Conservation (phyloP, 1,140 invertebrate genomes). For the Stegodyphus dumicola region DNA sequence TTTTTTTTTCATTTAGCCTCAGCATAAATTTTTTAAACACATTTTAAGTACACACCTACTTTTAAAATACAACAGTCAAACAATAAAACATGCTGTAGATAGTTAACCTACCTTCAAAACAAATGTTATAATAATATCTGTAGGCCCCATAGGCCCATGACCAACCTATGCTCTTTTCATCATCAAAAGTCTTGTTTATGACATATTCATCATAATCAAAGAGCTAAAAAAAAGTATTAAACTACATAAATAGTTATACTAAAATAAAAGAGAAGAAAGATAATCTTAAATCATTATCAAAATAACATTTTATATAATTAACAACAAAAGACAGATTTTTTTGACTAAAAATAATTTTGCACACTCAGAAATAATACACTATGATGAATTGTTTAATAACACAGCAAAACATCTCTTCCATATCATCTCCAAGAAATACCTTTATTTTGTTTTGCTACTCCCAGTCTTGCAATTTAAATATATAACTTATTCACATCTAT, state of each 20-base stretch:
- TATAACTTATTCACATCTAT: too few species aligned
- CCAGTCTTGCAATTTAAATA: too few species aligned
- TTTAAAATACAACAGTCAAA: neutral
- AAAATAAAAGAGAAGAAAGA: neutral
- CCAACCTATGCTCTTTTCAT: constrained; percentile 17
- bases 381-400: neutral
- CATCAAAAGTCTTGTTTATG: neutral
- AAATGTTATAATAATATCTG: constrained; percentile 10
- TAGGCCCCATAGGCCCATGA: constrained; percentile 9
- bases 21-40: neutral
- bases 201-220: constrained; percentile 7
- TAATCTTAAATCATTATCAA: neutral
- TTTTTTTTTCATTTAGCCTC: neutral
- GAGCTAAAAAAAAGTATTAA: constrained; percentile 1
- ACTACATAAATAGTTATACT: neutral
- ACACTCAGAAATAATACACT: neutral
- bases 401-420: neutral
- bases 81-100: too few species aligned
- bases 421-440: too few species aligned
- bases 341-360: neutral
- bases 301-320: neutral
- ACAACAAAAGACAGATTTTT: neutral
- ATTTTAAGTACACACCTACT: neutral
- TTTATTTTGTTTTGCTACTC: too few species aligned
- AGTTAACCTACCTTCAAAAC: constrained; percentile 14